phyloP scores from a whole-genome alignment of 2,797 vertebrate genomes.

The Pangasius krempfi region DNA sequence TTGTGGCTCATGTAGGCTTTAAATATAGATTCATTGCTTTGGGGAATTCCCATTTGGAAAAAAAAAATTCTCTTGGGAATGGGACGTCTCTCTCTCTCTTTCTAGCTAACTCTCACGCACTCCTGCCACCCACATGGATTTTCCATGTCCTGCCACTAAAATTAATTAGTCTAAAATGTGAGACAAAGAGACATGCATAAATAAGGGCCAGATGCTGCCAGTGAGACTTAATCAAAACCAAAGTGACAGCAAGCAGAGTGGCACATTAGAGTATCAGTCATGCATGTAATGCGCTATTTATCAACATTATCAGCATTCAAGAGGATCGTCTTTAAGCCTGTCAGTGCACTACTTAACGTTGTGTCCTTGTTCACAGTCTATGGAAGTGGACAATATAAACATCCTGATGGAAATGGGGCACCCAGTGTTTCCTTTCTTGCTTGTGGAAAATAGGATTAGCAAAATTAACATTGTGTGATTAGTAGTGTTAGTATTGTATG shows the following conservation, averaged over 20 bases:
- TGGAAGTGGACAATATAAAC: neutral
- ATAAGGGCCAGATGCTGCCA: neutral
- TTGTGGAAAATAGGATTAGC: neutral
- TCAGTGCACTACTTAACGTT: neutral
- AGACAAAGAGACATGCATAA: constrained; percentile 1
- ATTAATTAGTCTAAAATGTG: constrained; percentile 48
- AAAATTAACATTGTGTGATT: neutral
- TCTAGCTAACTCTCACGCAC: neutral
- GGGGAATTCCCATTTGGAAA: constrained; percentile 24
- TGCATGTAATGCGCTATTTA: neutral
- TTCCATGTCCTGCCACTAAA: constrained; percentile 32
- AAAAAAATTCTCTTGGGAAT: constrained; percentile 5
- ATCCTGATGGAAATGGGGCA: neutral
- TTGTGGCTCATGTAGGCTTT: neutral
- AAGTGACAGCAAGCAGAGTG: neutral
- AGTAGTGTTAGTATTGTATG: neutral
- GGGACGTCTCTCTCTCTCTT: neutral
- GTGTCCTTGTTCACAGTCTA: neutral
- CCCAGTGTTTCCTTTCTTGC: neutral
- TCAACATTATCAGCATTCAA: neutral
- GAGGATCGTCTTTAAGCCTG: neutral
- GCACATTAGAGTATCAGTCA: neutral
- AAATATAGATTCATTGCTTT: neutral
- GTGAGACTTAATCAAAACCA: neutral
- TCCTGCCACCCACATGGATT: constrained; percentile 7